Evolutionary conservation across 2,888 invertebrate genomes (phyloP), one percentile per base, ranked within the genome.

Genomic region (Scaptomyza polygonia): DNA sequence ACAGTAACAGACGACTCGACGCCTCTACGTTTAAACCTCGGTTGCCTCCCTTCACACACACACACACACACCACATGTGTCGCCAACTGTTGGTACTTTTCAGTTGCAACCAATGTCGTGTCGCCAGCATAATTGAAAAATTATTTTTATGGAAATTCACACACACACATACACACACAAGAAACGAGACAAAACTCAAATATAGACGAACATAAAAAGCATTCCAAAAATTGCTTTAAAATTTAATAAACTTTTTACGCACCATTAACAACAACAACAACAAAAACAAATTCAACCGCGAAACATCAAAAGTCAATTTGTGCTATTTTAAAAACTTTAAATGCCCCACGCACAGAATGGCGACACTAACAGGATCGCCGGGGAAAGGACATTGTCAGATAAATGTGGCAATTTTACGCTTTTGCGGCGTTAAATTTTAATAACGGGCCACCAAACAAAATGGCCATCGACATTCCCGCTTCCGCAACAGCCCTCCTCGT

Each of bases 171-270:
- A 2, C 49, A 67, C n/a, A n/a, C n/a, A n/a, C n/a, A n/a, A n/a
- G n/a, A n/a, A 34, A 62, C 61, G 51, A 14, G 34, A 27, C 14
- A 44, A 57, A 29, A 49, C 30, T 9, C 74, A 44, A 34, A 61
- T 39, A 43, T 43, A 79, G 53, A 14, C 34, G 29, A 47, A 40
- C 48, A 14, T n/a, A 49, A 36, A 39, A 8, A 66, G 55, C 65
- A 42, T 25, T 39, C 12, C 49, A 18, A 36, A 42, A 64, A 62
- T 62, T 81, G 67, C 75, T 82, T 83, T 64, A 87, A 88, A 86
- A 83, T 83, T 83, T 83, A 88, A 88, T 88, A 86, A 86, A 88
- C 86, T 88, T 88, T 88, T 88, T 83, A 88, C 88, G 86, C 86
- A 75, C 77, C 86, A 86, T 84, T 84, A 71, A n/a, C n/a, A n/a